Evolutionary conservation across 2,113 vertebrate genomes (phyloP).

Genomic region (Gallinago media): DNA sequence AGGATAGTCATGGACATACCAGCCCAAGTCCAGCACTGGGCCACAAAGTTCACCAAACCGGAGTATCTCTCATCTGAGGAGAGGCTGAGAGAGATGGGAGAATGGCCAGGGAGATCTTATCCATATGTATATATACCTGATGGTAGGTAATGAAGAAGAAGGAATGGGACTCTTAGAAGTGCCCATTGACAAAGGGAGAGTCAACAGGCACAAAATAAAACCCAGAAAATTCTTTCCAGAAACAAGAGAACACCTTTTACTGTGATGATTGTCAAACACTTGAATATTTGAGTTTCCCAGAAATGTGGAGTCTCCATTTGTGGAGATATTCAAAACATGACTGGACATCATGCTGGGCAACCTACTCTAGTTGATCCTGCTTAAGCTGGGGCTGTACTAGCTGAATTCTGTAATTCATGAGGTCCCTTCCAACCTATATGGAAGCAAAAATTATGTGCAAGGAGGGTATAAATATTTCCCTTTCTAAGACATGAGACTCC

Average conservation of each 20-base stretch:
- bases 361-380: not conserved
- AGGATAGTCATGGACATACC: accelerated
- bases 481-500: not conserved
- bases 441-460: not conserved
- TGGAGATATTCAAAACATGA: not conserved
- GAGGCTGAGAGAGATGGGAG: not conserved
- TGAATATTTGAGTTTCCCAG: not conserved
- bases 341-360: not conserved
- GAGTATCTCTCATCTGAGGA: not conserved
- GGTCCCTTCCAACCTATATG: not conserved
- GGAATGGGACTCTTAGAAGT: not conserved
- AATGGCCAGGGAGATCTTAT: not conserved
- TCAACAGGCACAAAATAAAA: not conserved
- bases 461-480: not conserved
- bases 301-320: not conserved
- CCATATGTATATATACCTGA: not conserved
- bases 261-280: not conserved
- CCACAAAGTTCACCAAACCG: not conserved
- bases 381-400: not conserved
- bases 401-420: not conserved
- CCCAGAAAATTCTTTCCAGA: not conserved
- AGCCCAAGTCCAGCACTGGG: not conserved
- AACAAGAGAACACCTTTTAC: not conserved
- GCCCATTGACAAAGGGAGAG: not conserved
- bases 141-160: not conserved